A percentile compares a stretch with the other conserved stretches of the same genome.
Conservation (phyloP, 2,113 vertebrate genomes). For the Amphilophus citrinellus region DNA sequence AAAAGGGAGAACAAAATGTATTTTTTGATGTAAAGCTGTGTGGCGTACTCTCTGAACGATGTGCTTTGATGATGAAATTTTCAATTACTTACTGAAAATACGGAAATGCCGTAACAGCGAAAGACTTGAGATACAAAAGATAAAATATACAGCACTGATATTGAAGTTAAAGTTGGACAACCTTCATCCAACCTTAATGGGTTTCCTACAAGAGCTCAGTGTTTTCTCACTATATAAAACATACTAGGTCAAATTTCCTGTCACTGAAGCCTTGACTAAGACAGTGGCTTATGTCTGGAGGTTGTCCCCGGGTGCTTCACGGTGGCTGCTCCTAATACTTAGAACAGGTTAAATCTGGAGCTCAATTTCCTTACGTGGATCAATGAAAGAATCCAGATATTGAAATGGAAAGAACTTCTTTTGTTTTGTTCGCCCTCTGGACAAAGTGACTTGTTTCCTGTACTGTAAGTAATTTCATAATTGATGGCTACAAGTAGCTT, state of each 20-base stretch:
- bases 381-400: not conserved
- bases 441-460: not conserved
- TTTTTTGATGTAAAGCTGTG: slow-evolving; percentile 45
- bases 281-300: not conserved
- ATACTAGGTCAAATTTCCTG: not conserved
- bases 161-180: slow-evolving; percentile 23
- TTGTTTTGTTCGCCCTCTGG: not conserved
- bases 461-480: not conserved
- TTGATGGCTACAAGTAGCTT: not conserved
- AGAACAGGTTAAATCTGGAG: not conserved
- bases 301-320: not conserved
- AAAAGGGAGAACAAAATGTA: slow-evolving; percentile 35
- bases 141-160: slow-evolving; percentile 14
- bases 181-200: not conserved
- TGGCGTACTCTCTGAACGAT: slow-evolving; percentile 44
- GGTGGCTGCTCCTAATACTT: not conserved
- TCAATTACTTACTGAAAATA: slow-evolving; percentile 63
- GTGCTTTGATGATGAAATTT: slow-evolving; percentile 76
- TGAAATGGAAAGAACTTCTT: slow-evolving; percentile 28
- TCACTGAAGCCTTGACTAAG: not conserved
- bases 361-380: not conserved
- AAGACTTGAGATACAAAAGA: slow-evolving; percentile 44
- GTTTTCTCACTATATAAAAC: not conserved
- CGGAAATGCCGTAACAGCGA: slow-evolving; percentile 4
- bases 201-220: not conserved